These are phyloP conservation scores for Apocheima hispidaria DNA, from an alignment of 2,888 invertebrate species.

Conservation along the genomic window DNA sequence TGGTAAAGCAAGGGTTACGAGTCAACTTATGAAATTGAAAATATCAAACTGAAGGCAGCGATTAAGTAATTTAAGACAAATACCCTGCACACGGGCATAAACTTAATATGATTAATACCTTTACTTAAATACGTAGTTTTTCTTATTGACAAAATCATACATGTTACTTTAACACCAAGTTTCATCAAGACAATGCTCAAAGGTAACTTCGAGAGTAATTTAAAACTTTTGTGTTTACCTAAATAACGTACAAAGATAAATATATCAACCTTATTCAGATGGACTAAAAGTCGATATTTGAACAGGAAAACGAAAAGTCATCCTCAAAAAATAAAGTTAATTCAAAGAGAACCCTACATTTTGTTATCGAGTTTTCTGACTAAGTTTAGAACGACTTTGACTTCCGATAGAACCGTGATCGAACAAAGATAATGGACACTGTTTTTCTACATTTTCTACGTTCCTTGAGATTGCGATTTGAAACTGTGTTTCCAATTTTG, in stretches of 20 bases:
- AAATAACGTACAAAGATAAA: neutral
- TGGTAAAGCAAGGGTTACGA: neutral
- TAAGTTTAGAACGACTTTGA: conserved; percentile 10
- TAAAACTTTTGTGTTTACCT: neutral
- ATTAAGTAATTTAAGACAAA: neutral
- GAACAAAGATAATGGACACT: conserved; percentile 13
- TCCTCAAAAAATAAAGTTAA: conserved; percentile 6
- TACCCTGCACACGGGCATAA: too few relatives aligned
- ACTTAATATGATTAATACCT: too few relatives aligned
- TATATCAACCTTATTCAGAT: neutral
- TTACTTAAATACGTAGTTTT: neutral
- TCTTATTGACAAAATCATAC: neutral
- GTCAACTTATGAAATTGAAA: too few relatives aligned
- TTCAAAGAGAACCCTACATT: conserved; percentile 7
- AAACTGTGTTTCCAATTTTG: conserved; percentile 4
- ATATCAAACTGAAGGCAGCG: too few relatives aligned
- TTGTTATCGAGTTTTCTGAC: conserved; percentile 3
- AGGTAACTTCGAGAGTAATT: neutral
- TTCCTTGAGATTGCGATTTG: conserved; percentile 6
- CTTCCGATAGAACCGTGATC: conserved; percentile 16
- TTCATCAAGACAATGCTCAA: conserved; percentile 1
- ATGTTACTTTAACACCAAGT: neutral
- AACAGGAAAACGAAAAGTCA: neutral
- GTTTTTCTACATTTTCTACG: conserved; percentile 6
- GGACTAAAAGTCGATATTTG: neutral